A percentile compares a stretch with the other conserved stretches of the same genome.
phyloP scores from a whole-genome alignment of 2,888 invertebrate genomes.

The Sympetrum striolatum region DNA sequence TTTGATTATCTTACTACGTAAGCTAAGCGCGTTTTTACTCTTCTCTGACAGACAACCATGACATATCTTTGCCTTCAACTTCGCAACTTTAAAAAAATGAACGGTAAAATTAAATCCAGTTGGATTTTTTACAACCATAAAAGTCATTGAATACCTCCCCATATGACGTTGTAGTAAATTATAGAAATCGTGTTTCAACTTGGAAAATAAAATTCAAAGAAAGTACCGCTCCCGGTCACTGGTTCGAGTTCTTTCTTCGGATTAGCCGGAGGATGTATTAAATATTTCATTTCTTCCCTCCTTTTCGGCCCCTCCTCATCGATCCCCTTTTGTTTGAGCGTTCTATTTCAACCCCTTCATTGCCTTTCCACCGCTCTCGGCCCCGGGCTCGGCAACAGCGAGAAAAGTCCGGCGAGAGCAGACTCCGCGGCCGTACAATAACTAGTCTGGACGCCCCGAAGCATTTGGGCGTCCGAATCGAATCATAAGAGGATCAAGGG shows the following conservation, averaged over 20 bases:
- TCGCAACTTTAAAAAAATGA: too few species aligned
- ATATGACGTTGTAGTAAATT: neutral
- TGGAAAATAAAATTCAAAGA: neutral
- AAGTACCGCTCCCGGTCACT: neutral
- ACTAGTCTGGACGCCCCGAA: neutral
- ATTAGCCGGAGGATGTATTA: neutral
- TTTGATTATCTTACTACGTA: too few species aligned
- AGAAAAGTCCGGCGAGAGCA: neutral
- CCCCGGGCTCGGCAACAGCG: neutral
- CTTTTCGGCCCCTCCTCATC: neutral
- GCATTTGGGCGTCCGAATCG: neutral
- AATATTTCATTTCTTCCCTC: neutral
- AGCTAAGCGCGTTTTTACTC: too few species aligned
- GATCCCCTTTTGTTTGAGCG: conserved; percentile 20
- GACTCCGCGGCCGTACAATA: neutral
- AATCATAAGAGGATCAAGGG: neutral
- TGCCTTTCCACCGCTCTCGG: neutral
- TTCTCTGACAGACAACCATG: too few species aligned
- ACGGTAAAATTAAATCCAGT: neutral
- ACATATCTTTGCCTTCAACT: too few species aligned
- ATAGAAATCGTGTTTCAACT: neutral
- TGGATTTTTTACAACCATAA: neutral
- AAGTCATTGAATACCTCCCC: neutral
- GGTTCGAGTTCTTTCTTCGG: neutral
- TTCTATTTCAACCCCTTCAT: neutral